Evolutionary conservation across 2,888 invertebrate genomes (phyloP), one percentile per base, ranked within the genome.

Genomic region (Athalia cordata): DNA sequence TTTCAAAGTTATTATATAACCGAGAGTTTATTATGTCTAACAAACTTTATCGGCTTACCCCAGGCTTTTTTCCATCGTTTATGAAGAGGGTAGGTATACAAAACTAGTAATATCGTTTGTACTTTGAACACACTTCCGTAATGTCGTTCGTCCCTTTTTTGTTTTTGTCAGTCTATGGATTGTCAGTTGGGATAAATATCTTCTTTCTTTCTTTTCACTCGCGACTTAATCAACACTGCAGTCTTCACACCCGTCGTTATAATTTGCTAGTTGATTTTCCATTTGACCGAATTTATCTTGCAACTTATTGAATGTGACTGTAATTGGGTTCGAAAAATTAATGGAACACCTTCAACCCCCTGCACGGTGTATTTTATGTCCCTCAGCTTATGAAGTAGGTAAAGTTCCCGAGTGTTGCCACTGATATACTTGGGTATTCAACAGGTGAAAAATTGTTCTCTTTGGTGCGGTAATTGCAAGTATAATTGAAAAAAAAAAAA

Each of bases 41-140:
- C 0, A 47, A 47, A 59, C 13, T 57, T 59, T 9, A 59, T 72
- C 59, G 47, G 47, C 72, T 72, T 47, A 72, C 72, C 72, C 72
- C 72, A 9, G 59, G 45, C 72, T 59, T 47, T 72, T 72, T n/a
- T 72, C 72, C 72, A 72, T 72, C 59, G n/a, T 72, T 45, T 45
- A 11, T 59, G 59, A 47, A 5, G 5, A 47, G 47, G 47, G 8
- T 8, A 8, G 8, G 52, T 29, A 29, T 6, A 43, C 15, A 61
- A 9, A 45, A 9, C 8, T 47, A 68, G 11, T 15, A 43, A 5
- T 68, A 15, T 45, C 47, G 47, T 47, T 59, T 59, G 13, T 45
- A 47, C 13, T 47, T 45, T 7, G 3, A 59, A 59, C 15, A 13
- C 72, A 59, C 72, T 45, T 5, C 61, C 3, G 52, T 55, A 68